Base-by-base conservation (phyloP, 2,888 invertebrate genomes). In the Macrophya annulata region DNA sequence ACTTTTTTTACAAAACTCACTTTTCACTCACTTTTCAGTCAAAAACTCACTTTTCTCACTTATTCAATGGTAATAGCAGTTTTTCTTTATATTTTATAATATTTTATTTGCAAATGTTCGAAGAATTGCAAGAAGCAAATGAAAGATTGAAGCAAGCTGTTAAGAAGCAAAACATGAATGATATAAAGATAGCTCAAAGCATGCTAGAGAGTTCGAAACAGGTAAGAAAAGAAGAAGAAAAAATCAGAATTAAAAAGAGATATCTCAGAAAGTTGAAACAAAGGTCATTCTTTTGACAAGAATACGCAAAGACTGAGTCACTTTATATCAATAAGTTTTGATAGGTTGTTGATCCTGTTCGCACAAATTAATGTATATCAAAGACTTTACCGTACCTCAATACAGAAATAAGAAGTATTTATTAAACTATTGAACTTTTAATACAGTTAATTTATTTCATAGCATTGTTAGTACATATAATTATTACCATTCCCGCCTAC, bases 101-200 rank as follows among this genome's bases (percentile, higher is more conserved):
- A 25, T 62, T 65, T 12, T 25, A 65, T 3, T 65, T 65, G 31
- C 10, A 65, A 25, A 65, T 65, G 12, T 65, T 65, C 59, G 10
- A 25, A 21, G 8, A 65, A 55, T 55, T 55, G 51, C 51, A 72
- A 43, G 43, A 72, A 43, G 72, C 43, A 4, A 72, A 31, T 65
- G 65, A 65, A 37, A 65, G 65, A 31, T 65, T 65, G 31, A 65
- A 65, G 31, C 9, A 25, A 9, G 65, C 65, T 10, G 65, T 72
- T 72, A 10, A 43, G 31, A 45, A 72, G 43, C 9, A 43, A n/a
- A 17, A 72, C 43, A 72, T 72, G 72, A 43, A 40, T 3, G 43
- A 72, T 40, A 72, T 72, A 43, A 40, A 72, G 40, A 43, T 72
- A 43, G 72, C 72, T 43, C 72, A 72, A 43, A 72, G 72, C 43